Evolutionary conservation across 1,140 invertebrate species (phyloP), one percentile per base, ranked within the genome.

Genomic region (Drosophila serrata): DNA sequence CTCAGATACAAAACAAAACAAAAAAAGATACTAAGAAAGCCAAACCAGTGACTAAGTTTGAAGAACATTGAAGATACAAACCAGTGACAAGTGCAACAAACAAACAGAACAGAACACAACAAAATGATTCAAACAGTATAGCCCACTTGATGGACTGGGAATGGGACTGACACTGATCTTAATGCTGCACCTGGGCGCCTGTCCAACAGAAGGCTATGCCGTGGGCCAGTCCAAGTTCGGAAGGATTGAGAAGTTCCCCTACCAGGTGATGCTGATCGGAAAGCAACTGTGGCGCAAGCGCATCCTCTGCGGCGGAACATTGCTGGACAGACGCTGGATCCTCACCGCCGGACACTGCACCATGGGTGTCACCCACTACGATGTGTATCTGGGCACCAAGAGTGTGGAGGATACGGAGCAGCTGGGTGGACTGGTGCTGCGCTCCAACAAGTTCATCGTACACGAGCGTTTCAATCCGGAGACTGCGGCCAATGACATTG

Each of bases 321-420:
- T 97, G 13, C 95, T 97, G 62, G 95, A 96, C 74, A 86, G 94
- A 2, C 93, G 94, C 6, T 95, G 96, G 91, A 94, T 97, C 29
- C 91, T 97, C 27, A 97, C 96, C 13, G 96, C 96, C 13, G 96
- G 96, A 48, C 96, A 97, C 85, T 97, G 96, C 82, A 94, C 97
- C 22, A 97, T 96, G 82, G 91, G 91, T 1, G 91, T 92, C 31
- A 92, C 90, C 22, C 90, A 91, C 13, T 92, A 76, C 40, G 91
- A 92, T 53, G 77, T 92, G 1, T 92, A 92, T 22, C 13, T 92
- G 81, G 91, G 91, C 33, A 92, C 91, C 6, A 64, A 84, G 33
- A 92, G 84, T 24, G 82, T 92, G 1, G 79, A 92, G n/a, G 86
- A 91, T 17, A 81, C 81, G 0, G 35, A 74, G 13, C 81, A 91